phyloP scores from a whole-genome alignment of 2,888 invertebrate species.

The Dryadula phaetusa region DNA sequence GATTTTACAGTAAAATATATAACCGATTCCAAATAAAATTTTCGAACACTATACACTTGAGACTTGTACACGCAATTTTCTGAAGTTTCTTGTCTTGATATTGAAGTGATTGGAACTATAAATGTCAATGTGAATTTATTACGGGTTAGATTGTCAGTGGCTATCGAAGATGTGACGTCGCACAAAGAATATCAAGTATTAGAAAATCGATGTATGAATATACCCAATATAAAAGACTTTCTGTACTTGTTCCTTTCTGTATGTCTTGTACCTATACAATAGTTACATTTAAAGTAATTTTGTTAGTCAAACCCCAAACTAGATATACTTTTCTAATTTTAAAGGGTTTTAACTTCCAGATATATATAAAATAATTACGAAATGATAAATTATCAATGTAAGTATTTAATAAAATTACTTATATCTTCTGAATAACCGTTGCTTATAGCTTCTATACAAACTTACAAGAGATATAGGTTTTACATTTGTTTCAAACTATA shows the following conservation, averaged over 20 bases:
- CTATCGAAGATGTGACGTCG: not conserved
- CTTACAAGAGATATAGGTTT: too few species aligned
- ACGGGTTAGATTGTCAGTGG: constrained; percentile 22
- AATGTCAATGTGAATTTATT: constrained; percentile 47
- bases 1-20: too few species aligned
- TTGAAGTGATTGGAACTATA: constrained; percentile 60
- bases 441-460: too few species aligned
- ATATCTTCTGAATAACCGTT: too few species aligned
- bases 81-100: constrained; percentile 58
- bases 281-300: not conserved
- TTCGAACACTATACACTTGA: constrained; percentile 3
- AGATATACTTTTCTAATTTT: too few species aligned
- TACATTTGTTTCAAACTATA: too few species aligned
- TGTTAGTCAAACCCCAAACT: not conserved
- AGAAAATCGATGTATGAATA: not conserved
- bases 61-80: constrained; percentile 54
- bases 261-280: too few species aligned
- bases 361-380: too few species aligned
- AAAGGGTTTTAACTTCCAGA: too few species aligned
- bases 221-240: not conserved
- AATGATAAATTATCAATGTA: too few species aligned
- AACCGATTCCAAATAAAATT: constrained; percentile 3
- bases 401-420: too few species aligned
- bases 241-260: not conserved
- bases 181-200: constrained; percentile 20